A percentile compares a stretch with the other conserved stretches of the same genome.
phyloP scores from a whole-genome alignment of 1,140 invertebrate genomes.

The Pseudachorutes palmiensis region DNA sequence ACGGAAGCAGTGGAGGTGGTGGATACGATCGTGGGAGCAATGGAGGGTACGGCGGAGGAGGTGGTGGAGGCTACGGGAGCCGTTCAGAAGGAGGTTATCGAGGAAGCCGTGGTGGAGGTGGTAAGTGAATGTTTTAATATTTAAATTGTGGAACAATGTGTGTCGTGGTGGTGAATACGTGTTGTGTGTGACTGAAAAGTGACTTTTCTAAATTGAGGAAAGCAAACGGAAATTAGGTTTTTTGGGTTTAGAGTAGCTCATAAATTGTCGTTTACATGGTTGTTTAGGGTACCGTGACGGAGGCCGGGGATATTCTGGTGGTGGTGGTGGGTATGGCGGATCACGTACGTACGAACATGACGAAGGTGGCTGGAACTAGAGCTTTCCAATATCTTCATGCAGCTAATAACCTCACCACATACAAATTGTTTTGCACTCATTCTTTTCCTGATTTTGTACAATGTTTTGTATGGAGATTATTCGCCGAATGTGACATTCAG shows the following conservation, averaged over 20 bases:
- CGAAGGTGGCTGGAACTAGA: conserved; percentile 37
- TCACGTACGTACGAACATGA: conserved; percentile 29
- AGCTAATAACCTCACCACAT: conserved; percentile 15
- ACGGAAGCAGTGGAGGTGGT: conserved; percentile 34
- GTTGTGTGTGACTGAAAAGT: no score
- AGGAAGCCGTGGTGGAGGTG: conserved; percentile 41
- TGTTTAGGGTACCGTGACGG: conserved; percentile 41
- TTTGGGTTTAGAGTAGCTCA: conserved; percentile 7
- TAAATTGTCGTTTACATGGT: conserved; percentile 35
- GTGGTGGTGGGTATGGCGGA: conserved; percentile 20
- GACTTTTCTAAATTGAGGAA: no score
- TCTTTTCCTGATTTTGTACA: conserved; percentile 18
- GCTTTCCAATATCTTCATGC: conserved; percentile 33
- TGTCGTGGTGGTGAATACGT: no score
- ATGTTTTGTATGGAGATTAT: no score
- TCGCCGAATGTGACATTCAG: no score
- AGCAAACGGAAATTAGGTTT: no score
- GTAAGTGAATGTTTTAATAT: no score
- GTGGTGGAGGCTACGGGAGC: conserved; percentile 41
- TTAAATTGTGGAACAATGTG: no score
- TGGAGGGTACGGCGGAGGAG: conserved; percentile 37
- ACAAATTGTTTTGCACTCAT: conserved; percentile 11
- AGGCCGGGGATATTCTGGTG: background rate
- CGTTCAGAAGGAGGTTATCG: conserved; percentile 40
- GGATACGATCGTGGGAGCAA: conserved; percentile 47